Evolutionary conservation across 2,113 vertebrate genomes (phyloP), one percentile per base, ranked within the genome.

Genomic region (Ageneiosus marmoratus): DNA sequence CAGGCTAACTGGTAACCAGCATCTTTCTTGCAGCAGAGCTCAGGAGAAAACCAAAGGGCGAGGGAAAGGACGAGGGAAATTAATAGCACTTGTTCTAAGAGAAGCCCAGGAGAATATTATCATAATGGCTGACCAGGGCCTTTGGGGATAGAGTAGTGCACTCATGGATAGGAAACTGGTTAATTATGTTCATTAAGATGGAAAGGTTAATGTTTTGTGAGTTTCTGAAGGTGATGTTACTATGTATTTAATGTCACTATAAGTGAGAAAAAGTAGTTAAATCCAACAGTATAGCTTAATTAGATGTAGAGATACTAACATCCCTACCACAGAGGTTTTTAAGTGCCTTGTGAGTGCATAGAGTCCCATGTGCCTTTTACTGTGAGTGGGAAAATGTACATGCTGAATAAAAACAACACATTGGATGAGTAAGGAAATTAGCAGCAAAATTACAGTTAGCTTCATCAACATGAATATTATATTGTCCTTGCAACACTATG

Each of bases 181-280:
- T 50, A 65, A 80, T 10, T 24, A 22, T 51, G 16, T 65, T 50
- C 78, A 80, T 65, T 50, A 80, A 51, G 75, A 53, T 77, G 75
- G 11, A 22, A 77, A 76, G 50, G 73, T 55, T 76, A 76, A 77
- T n/a, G 24, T n/a, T 53, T 41, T 77, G 34, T 77, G 53, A 37
- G 32, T 58, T 77, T 77, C 22, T 37, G 34, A 60, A 41, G 53
- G 22, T 77, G 74, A 56, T 58, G 32, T n/a, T 77, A 58, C 53
- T 77, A 16, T 58, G 53, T 44, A 58, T n/a, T 58, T 77, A 77
- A 77, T 77, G 75, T 4, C 53, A 24, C 32, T 76, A 27, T 77
- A 41, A 77, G 34, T 77, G 55, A 34, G 13, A 5, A n/a, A 13
- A 77, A 41, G 24, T 74, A 27, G 32, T 56, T 56, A 5, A 56